Evolutionary conservation across 2,113 vertebrate species (phyloP), one percentile per base, ranked within the genome.

Genomic region (Glaucidium brasilianum): DNA sequence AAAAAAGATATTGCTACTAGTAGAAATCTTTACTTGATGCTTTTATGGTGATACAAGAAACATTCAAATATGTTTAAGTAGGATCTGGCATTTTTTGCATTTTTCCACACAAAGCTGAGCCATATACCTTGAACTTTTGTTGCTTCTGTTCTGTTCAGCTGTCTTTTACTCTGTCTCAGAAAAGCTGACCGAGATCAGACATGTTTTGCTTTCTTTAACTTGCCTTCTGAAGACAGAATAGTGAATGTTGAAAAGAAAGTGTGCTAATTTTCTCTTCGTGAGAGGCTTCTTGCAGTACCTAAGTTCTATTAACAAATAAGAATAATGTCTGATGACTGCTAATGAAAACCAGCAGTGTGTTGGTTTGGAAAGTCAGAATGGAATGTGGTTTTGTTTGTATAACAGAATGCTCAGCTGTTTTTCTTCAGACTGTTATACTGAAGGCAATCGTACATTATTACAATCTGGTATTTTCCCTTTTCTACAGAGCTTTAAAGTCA

Each of bases 371-470:
- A 95, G 64, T 86, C 7, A 1, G 71, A 60, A 60, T 91, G 95
- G 94, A 96, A 96, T 96, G 92, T 87, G 85, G 76, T 11, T 94
- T 96, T 95, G 86, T 96, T 96, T 96, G 85, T 63, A 30, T 84
- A 93, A 64, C 79, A 74, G 64, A 92, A 85, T 2, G 29, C 77
- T 96, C 93, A 91, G 91, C 95, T 95, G 94, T 68, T 95, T 96
- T 88, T 94, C 79, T 84, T 97, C 92, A 94, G 47, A 56, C 83
- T 86, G 85, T 71, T 92, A 45, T 64, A 78, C 76, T 81, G 83
- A 97, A 94, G 76, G 91, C 92, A 56, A 52, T 71, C 52, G 2
- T 63, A 81, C 13, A 8, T 85, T 96, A 92, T 87, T 86, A 50
- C 39, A 50, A 72, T 67, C 72, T 91, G 80, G 49, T 76, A n/a